Percentiles rank a stretch among this genome's conserved stretches.
Evolutionary conservation across 2,888 invertebrate species (phyloP).

Genomic region (Dorcus hopei): DNA sequence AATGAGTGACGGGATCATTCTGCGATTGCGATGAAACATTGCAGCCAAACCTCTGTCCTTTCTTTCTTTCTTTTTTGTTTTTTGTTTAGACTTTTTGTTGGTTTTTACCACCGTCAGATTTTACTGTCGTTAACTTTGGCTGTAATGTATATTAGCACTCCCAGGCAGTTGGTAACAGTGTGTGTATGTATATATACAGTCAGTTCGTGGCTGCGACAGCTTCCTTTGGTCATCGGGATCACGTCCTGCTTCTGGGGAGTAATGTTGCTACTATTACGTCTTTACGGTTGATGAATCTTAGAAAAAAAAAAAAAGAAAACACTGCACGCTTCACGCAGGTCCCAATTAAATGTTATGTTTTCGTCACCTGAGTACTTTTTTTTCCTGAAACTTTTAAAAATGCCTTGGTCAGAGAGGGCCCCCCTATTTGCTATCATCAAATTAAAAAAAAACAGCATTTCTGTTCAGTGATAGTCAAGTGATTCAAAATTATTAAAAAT

Average conservation of each 20-base stretch:
- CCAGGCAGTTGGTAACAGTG: constrained; percentile 44
- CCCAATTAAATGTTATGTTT: constrained; percentile 2
- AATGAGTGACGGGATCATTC: constrained; percentile 3
- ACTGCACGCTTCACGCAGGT: constrained; percentile 18
- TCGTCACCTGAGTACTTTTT: too few relatives aligned
- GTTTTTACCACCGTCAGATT: background rate
- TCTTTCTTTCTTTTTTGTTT: background rate
- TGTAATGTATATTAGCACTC: constrained; percentile 51
- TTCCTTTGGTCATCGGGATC: constrained; percentile 84
- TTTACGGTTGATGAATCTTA: constrained; percentile 51
- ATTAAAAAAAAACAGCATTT: too few relatives aligned
- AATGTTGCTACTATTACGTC: constrained; percentile 69
- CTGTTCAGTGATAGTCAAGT: too few relatives aligned
- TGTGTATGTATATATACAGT: constrained; percentile 50
- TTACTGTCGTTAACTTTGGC: constrained; percentile 25
- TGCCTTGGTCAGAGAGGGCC: too few relatives aligned
- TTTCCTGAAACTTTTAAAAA: too few relatives aligned
- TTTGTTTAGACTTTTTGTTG: constrained; percentile 3
- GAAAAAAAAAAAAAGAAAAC: constrained; percentile 7
- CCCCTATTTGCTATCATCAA: too few relatives aligned
- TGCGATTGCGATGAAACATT: constrained; percentile 5
- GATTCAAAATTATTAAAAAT: too few relatives aligned
- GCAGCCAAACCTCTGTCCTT: background rate
- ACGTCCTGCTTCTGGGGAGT: constrained; percentile 87
- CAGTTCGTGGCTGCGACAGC: constrained; percentile 60